Base-by-base conservation (phyloP, 2,797 vertebrate species). In the Phrynocephalus forsythii region DNA sequence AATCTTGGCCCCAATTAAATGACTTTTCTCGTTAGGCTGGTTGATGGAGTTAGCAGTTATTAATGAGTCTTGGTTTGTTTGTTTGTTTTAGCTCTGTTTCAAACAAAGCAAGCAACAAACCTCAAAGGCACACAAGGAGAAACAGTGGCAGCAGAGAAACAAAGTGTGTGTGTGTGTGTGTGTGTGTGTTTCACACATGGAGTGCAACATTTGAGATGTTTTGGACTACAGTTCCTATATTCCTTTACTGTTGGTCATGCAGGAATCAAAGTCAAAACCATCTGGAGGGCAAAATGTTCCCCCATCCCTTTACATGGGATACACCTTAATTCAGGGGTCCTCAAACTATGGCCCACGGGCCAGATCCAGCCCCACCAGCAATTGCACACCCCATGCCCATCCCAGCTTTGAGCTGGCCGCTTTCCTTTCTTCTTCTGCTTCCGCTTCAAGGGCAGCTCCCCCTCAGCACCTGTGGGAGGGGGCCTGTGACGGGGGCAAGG, bases 1-100 rank as follows among this genome's bases (percentile, higher is more conserved):
- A 95, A 95, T 94, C 91, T 84, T 88, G 91, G 83, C 86, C 90
- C 91, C 95, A 95, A 90, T 95, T 95, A 96, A 94, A 94, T 94
- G 93, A 94, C 94, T 95, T 89, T 89, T 95, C 85, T 87, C 93
- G 86, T 94, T 95, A 95, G 95, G 92, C 88, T 91, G 91, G 78
- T 86, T 90, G 85, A 60, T 84, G 80, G 87, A 92, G 79, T 91
- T 91, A 89, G 86, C 90, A 93, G 87, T 93, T 94, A 91, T 93
- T 94, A 94, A 95, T 90, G 91, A 94, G 48, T 3, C 78, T 63
- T 85, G 66, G 89, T 92, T 73, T 92, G 88, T 94, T 94, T 95
- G 76, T 94, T 93, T 90, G 72, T 85, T 82, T 83, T 38, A 88
- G 80, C 44, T 52, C 78, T 16, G 48, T n/a, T 81, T 56, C 24